These are phyloP conservation scores for Melipona quadrifasciata DNA, from an alignment of 1,140 invertebrate species.

Conservation along the genomic window DNA sequence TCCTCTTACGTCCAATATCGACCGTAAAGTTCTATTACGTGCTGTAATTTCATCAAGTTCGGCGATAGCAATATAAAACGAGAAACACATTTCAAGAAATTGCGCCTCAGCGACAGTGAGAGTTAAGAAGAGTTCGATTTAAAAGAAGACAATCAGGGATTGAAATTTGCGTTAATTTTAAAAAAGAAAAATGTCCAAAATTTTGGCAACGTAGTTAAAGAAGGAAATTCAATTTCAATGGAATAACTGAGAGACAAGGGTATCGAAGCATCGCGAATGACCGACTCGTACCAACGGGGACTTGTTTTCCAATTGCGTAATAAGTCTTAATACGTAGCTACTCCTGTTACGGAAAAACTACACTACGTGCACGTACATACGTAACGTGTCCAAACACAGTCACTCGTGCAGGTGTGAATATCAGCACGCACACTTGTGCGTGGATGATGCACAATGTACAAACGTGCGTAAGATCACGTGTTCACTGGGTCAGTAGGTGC, in stretches of 20 bases:
- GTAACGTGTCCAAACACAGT: neutral
- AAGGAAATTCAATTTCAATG: neutral
- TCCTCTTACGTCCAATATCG: constrained; percentile 26
- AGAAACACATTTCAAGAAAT: neutral
- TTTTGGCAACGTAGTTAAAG: neutral
- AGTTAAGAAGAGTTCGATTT: no score
- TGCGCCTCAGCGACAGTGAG: neutral
- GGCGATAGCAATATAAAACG: neutral
- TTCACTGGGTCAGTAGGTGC: constrained; percentile 47
- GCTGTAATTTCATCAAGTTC: neutral
- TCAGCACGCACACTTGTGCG: neutral
- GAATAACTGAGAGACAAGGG: neutral
- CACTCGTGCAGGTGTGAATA: neutral
- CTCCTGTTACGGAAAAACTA: constrained; percentile 20
- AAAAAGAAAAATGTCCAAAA: neutral
- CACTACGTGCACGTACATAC: neutral
- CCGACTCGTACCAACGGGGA: neutral
- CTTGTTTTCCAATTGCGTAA: constrained; percentile 41
- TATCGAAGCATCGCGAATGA: neutral
- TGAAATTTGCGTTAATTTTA: neutral
- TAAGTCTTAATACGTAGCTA: neutral
- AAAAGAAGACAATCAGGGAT: no score
- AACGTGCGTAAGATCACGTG: constrained; percentile 10
- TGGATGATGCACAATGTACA: neutral
- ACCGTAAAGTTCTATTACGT: neutral